Percentiles rank a stretch among this genome's conserved stretches.
phyloP scores from a whole-genome alignment of 1,140 invertebrate species.

The Nymphalis io region DNA sequence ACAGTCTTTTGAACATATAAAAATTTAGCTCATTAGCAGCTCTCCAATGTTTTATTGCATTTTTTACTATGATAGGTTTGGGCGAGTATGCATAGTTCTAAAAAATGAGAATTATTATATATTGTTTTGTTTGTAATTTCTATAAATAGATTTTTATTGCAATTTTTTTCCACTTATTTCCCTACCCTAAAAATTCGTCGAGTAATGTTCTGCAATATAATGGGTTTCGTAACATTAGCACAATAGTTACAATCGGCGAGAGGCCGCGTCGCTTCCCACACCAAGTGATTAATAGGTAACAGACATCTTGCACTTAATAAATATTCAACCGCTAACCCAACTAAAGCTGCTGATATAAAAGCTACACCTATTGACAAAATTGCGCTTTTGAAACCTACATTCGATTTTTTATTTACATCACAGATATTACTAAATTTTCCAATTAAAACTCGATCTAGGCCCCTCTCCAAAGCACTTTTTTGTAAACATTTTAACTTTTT shows the following conservation, averaged over 20 bases:
- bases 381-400: constrained; percentile 39
- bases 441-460: constrained; percentile 47
- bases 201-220: constrained; percentile 85
- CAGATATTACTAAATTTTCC: constrained; percentile 55
- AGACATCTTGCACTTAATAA: constrained; percentile 85
- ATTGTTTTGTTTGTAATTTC: neutral
- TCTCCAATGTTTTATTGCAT: constrained; percentile 88
- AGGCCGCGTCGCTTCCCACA: constrained; percentile 92
- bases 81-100: constrained; percentile 87
- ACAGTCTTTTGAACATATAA: constrained; percentile 89
- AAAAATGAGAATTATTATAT: neutral
- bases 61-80: constrained; percentile 90
- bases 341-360: constrained; percentile 52
- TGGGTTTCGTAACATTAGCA: constrained; percentile 82
- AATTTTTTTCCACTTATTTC: constrained; percentile 7
- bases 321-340: constrained; percentile 49
- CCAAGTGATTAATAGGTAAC: constrained; percentile 90
- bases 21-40: constrained; percentile 87
- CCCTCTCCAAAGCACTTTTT: constrained; percentile 53
- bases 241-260: constrained; percentile 91
- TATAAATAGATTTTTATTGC: neutral
- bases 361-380: constrained; percentile 41
- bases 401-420: constrained; percentile 44
- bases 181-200: constrained; percentile 83
- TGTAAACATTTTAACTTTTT: constrained; percentile 53